Conservation (phyloP, 2,113 vertebrate species). For the Sula dactylatra region DNA sequence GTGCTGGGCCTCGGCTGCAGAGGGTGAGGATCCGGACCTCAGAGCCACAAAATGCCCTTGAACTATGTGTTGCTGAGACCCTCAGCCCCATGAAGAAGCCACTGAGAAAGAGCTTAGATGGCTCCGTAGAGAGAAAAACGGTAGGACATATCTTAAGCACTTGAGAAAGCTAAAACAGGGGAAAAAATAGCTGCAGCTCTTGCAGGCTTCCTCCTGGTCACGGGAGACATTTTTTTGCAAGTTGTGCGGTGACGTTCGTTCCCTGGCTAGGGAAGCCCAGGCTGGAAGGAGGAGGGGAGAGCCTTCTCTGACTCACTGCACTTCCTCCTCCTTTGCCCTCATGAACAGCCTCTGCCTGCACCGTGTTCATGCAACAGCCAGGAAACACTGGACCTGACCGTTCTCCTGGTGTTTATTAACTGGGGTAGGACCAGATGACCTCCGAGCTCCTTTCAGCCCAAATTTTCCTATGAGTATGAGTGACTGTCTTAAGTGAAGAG, state of each 20-base stretch:
- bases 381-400: accelerated
- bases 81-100: background rate
- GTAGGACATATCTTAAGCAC: background rate
- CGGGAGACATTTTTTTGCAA: background rate
- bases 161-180: background rate
- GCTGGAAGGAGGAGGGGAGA: background rate
- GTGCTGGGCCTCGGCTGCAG: background rate
- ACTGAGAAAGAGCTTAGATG: background rate
- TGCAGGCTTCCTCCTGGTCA: background rate
- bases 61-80: background rate
- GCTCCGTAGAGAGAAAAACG: background rate
- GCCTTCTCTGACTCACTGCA: background rate
- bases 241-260: background rate
- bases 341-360: background rate
- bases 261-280: background rate
- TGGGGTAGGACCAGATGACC: background rate
- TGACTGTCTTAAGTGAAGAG: background rate
- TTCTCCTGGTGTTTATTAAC: background rate
- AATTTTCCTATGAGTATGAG: background rate
- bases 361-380: accelerated
- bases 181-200: background rate
- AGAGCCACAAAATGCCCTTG: background rate
- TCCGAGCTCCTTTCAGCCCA: background rate
- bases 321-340: background rate
- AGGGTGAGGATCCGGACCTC: background rate